A percentile compares a stretch with the other conserved stretches of the same genome.
Conservation (phyloP, 2,113 vertebrate genomes). For the Cyanistes caeruleus region DNA sequence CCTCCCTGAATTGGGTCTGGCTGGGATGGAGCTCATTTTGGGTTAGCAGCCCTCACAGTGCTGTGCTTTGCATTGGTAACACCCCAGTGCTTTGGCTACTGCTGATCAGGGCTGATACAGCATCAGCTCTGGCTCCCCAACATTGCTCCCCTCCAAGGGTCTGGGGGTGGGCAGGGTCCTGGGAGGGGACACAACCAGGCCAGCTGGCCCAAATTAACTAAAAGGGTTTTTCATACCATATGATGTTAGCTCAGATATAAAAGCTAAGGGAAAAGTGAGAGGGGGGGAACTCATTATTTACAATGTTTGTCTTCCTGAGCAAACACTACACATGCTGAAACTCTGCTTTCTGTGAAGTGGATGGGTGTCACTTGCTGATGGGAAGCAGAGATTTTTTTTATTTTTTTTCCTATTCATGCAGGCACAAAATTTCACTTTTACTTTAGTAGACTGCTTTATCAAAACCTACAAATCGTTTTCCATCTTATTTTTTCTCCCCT, state of each 20-base stretch:
- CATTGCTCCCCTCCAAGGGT: background rate
- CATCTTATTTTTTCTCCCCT: background rate
- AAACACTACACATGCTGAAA: background rate
- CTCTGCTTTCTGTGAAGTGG: background rate
- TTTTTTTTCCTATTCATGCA: too few species aligned
- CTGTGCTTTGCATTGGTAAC: background rate
- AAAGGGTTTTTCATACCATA: background rate
- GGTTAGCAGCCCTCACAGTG: background rate
- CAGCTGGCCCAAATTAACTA: background rate
- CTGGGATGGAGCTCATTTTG: background rate
- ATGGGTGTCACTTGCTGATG: background rate
- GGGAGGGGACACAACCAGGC: background rate
- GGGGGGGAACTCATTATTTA: fast-evolving
- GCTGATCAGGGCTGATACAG: background rate
- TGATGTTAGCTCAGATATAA: background rate
- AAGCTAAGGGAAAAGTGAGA: background rate
- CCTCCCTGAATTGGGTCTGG: background rate
- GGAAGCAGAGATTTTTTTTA: background rate
- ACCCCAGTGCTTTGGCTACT: background rate
- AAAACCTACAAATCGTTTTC: background rate
- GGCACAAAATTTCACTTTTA: background rate
- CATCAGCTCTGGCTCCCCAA: fast-evolving
- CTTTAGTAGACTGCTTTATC: background rate
- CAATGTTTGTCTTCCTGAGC: background rate
- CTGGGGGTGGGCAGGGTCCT: background rate